Evolutionary conservation across 2,888 invertebrate genomes (phyloP), one percentile per base, ranked within the genome.

Genomic region (Matsumyia berberina): DNA sequence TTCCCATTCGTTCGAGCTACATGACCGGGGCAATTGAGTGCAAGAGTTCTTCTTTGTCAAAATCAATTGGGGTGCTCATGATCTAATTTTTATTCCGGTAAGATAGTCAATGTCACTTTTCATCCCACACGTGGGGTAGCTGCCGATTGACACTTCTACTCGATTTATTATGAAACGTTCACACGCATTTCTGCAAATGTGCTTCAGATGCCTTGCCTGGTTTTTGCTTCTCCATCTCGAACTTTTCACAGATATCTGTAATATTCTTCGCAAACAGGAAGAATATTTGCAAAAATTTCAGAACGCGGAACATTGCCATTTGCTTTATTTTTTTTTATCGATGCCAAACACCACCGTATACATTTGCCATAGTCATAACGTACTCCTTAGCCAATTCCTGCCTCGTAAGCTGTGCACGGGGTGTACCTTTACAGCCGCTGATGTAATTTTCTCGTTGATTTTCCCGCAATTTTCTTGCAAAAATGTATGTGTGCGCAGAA

Each of bases 381-480:
- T 6, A n/a, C 39, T 24, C 29, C 12, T 39, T 39, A 29, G 58
- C n/a, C 24, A 39, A 58, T 29, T 39, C 12, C 24, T 29, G 39
- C 58, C 58, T 8, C 19, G 39, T 39, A 39, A 58, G 24, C 17
- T n/a, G 39, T 58, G 39, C 39, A 39, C 5, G 35, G 46, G 33
- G 46, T 44, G 49, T 49, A 44, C 39, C 31, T 39, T 39, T 8
- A 11, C 39, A 39, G 8, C 33, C 19, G n/a, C 42, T 33, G 17
- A 55, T 44, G 42, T 69, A 69, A 55, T 69, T 69, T 69, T 69
- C 55, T 55, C 69, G 24, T 42, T 55, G 69, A 69, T 44, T 69
- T 55, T 69, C 12, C 29, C 12, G 6, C 35, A 51, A 66, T 51
- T 49, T 49, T n/a, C n/a, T 29, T 46, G 33, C 19, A 17, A 12